Evolutionary conservation across 2,797 vertebrate genomes (phyloP), one percentile per base, ranked within the genome.

Genomic region (Sternotherus odoratus): DNA sequence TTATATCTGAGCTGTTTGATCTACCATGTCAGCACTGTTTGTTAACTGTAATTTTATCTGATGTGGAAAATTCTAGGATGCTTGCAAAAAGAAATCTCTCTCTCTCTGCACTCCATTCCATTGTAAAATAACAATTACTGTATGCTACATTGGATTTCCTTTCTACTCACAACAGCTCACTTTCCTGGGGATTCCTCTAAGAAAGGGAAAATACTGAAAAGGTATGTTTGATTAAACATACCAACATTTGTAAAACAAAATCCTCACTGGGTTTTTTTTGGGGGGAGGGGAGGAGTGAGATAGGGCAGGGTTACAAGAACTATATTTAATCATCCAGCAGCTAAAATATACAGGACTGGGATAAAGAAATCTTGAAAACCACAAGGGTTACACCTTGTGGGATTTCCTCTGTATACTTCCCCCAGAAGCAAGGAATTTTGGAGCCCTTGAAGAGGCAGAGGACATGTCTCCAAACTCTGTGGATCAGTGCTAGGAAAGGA

Each of bases 1-100:
- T 91, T 96, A 94, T 69, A 92, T 89, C 78, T 88, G 74, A 90
- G 78, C 83, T 90, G 50, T 95, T 93, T 96, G 78, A 94, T 87
- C 79, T 88, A 83, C 49, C 63, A 90, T 86, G 89, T 88, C 86
- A 84, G 88, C 77, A 39, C 72, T 89, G 36, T 87, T 96, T 95
- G 89, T 91, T 91, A 87, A 91, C 83, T 91, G 87, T 88, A 91
- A 88, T 91, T 96, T 86, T 87, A 92, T 93, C 93, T 74, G 5
- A 81, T 79, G 48, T 72, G 54, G 87, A 93, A 94, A 79, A 63
- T 90, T 80, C 82, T 75, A 87, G 72, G 85, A 93, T 92, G 87
- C 94, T 91, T 94, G 82, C 83, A 87, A 50, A 87, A 92, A 89
- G 3, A 93, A 84, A 33, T 33, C 4, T 60, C 6, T 60, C 5